Percentiles rank a stretch among this genome's conserved stretches.
Conservation (phyloP, 2,888 invertebrate genomes). For the Nemoura dubitans region DNA sequence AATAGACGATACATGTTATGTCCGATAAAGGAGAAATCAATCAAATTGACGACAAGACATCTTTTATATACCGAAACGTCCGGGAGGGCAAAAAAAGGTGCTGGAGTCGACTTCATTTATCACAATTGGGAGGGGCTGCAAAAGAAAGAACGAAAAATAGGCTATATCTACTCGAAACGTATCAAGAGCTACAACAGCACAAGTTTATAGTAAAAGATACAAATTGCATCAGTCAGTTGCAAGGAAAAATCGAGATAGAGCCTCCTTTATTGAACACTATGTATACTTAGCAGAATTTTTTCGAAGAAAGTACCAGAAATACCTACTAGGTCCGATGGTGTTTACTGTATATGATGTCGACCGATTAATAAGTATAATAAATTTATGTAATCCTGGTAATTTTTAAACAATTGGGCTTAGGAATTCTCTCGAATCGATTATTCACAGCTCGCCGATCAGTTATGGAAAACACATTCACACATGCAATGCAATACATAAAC, state of each 20-base stretch:
- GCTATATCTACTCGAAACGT: slow-evolving; percentile 13
- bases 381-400: no score
- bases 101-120: slow-evolving; percentile 48
- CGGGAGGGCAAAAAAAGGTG: slow-evolving; percentile 43
- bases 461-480: no score
- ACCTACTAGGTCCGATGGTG: no score
- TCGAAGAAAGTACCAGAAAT: no score
- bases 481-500: no score
- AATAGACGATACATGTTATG: slow-evolving; percentile 46
- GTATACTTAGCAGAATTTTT: not conserved
- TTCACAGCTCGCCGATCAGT: no score
- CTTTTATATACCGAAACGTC: slow-evolving; percentile 34
- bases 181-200: not conserved
- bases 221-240: slow-evolving; percentile 7
- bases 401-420: no score
- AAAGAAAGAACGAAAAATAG: slow-evolving; percentile 3
- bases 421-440: no score
- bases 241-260: not conserved
- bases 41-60: slow-evolving; percentile 47
- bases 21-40: slow-evolving; percentile 49
- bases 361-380: no score
- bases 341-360: no score
- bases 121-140: slow-evolving; percentile 44
- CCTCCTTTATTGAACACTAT: not conserved
- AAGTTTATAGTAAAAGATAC: not conserved